Percentiles rank a stretch among this genome's conserved stretches.
These are phyloP conservation scores for Tachyglossus aculeatus DNA, from an alignment of 2,797 vertebrate genomes.

Conservation along the genomic window DNA sequence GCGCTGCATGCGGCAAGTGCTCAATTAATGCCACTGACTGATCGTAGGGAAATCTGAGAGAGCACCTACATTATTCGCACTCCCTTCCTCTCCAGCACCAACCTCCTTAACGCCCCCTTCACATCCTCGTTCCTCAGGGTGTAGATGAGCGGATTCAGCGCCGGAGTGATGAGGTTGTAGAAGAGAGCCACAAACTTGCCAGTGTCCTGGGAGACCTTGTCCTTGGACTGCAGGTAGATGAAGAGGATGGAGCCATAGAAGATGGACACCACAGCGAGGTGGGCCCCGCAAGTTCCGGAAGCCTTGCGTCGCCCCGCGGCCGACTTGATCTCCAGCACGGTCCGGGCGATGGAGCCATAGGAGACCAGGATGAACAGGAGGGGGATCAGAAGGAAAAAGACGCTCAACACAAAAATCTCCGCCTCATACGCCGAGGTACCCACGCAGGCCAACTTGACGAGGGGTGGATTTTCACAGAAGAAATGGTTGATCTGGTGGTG, in stretches of 20 bases:
- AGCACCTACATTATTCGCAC: too few species aligned
- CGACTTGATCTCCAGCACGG: slow-evolving; percentile 3
- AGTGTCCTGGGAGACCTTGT: too few species aligned
- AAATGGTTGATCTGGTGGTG: neutral
- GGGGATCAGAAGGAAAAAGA: neutral
- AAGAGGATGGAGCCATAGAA: slow-evolving; percentile 15
- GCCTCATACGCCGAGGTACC: neutral
- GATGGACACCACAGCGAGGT: neutral
- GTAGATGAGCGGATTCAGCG: too few species aligned
- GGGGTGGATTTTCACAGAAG: neutral
- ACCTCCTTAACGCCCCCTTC: too few species aligned
- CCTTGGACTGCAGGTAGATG: slow-evolving; percentile 12
- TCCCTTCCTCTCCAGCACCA: too few species aligned
- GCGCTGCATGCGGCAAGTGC: too few species aligned
- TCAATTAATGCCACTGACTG: too few species aligned
- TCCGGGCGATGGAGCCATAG: too few species aligned
- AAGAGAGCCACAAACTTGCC: too few species aligned
- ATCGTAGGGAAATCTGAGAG: too few species aligned
- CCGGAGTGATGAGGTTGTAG: too few species aligned
- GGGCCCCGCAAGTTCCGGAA: slow-evolving; percentile 9
- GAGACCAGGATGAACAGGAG: neutral
- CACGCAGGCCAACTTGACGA: neutral
- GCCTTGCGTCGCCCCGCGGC: slow-evolving; percentile 2
- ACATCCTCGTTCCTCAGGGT: too few species aligned
- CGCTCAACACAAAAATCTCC: neutral